These are phyloP conservation scores for Pundamilia nyererei DNA, from an alignment of 2,113 vertebrate genomes.

Conservation along the genomic window DNA sequence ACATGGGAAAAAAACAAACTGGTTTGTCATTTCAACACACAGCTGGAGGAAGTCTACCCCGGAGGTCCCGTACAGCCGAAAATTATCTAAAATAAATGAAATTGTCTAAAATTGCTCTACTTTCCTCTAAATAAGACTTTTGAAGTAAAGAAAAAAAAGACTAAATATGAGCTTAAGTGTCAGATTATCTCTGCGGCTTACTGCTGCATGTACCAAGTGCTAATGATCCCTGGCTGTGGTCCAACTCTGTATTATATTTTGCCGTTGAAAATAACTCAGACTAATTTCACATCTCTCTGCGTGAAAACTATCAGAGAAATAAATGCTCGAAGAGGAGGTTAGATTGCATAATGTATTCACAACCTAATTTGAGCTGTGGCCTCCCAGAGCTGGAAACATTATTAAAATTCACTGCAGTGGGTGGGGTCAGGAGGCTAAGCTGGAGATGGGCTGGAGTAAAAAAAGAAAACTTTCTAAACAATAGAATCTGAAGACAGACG, in stretches of 20 bases:
- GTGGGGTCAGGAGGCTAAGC: neutral
- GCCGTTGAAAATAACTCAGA: neutral
- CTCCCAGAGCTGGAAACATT: neutral
- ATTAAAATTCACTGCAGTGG: neutral
- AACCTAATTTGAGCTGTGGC: neutral
- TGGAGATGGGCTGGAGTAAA: neutral
- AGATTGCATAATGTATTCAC: neutral
- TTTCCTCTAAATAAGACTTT: neutral
- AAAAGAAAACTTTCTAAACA: neutral
- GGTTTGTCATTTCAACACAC: neutral
- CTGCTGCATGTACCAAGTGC: neutral
- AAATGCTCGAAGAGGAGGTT: neutral
- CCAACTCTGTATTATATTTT: neutral
- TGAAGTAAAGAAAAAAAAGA: neutral
- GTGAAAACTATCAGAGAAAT: neutral
- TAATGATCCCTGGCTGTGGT: constrained; percentile 1
- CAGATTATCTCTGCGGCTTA: neutral
- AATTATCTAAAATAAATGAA: neutral
- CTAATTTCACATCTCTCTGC: neutral
- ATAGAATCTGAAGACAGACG: neutral
- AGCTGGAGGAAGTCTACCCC: neutral
- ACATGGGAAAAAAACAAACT: neutral
- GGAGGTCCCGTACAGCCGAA: neutral
- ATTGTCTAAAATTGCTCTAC: neutral
- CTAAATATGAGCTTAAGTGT: neutral